phyloP scores from a whole-genome alignment of 2,888 invertebrate species.

The Drosophila austrosaltans region DNA sequence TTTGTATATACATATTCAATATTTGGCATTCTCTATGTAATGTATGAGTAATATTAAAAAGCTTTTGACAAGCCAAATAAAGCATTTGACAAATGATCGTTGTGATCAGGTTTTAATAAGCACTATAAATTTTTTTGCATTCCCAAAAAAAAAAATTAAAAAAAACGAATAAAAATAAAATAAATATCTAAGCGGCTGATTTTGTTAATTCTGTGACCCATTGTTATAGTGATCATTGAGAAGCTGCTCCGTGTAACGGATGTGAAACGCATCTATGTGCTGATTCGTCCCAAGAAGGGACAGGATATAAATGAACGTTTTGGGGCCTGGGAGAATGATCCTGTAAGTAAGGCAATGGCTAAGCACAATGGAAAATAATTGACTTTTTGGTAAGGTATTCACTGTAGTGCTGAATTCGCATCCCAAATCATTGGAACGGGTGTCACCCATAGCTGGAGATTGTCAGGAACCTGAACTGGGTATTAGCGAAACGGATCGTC shows the following conservation, averaged over 20 bases:
- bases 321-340: constrained; percentile 88
- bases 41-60: constrained; percentile 7
- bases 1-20: constrained; percentile 4
- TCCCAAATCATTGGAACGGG: constrained; percentile 73
- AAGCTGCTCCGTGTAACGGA: constrained; percentile 86
- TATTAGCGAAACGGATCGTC: constrained; percentile 80
- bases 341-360: constrained; percentile 83
- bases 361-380: not conserved
- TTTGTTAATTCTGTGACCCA: not conserved
- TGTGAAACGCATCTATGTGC: constrained; percentile 85
- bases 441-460: constrained; percentile 82
- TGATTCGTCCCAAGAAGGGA: constrained; percentile 86
- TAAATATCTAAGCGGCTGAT: too few species aligned
- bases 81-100: constrained; percentile 2
- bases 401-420: constrained; percentile 47
- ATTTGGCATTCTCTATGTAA: not conserved
- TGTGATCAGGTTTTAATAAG: constrained; percentile 5
- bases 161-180: not conserved
- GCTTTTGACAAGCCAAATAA: not conserved
- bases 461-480: constrained; percentile 81
- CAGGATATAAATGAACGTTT: constrained; percentile 87
- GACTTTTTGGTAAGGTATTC: constrained; percentile 32
- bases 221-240: constrained; percentile 85
- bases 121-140: not conserved
- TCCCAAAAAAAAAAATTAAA: constrained; percentile 11